Base-by-base conservation (phyloP, 2,113 vertebrate genomes). In the Mastomys natalensis region DNA sequence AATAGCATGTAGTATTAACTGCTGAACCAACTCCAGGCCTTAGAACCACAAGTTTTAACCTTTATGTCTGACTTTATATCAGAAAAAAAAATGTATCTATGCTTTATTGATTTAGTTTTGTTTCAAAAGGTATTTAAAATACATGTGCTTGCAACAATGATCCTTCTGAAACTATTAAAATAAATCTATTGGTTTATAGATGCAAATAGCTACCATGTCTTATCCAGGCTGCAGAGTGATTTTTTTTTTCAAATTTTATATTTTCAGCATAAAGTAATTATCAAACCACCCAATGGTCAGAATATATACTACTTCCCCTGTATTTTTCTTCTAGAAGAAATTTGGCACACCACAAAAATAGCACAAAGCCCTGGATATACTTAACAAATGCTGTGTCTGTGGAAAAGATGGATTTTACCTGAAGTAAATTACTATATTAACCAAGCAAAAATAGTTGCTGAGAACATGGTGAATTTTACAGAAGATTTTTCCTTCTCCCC, bases 401-500 rank as follows among this genome's bases (percentile, higher is more conserved):
- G 60, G 82, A 95, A 93, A 97, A 89, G 95, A 96, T 89, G 82
- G 43, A 91, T 96, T 96, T 97, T 80, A 64, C 76, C 68, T 92
- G 43, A 90, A 94, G 66, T 78, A 94, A 96, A 91, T 95, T 89
- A 89, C 62, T 94, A 80, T 84, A 93, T 95, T 84, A 96, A 82
- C 89, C 73, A 94, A 95, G 91, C 89, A 94, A 94, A 97, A 96
- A 60, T 74, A 89, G 73, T 95, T 93, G 72, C 87, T 95, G 96
- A 96, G 55, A 94, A 66, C 7, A 86, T 6, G 76, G 31, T 62
- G 84, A 45, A 68, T 80, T 95, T 87, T 89, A 73, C 26, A 70
- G 66, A 29, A 84, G 48, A 40, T 73, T 72, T 87, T 80, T 22
- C 31, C 43, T 45, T 29, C 29, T 19, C 29, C 43, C 6, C 40